Conservation (phyloP, 2,797 vertebrate genomes). For the Urosaurus nigricauda region DNA sequence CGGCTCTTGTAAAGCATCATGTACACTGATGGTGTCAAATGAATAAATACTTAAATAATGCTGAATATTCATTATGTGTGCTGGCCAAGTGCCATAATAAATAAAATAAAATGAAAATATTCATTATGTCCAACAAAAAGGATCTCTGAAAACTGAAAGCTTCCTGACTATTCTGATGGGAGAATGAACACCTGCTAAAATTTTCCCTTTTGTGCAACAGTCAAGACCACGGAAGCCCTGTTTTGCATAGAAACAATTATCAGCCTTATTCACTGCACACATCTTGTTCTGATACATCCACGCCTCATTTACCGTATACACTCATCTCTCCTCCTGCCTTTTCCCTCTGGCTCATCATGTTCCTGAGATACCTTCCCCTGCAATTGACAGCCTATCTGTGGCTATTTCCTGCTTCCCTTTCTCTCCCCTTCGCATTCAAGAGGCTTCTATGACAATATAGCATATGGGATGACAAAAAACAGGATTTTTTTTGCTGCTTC, state of each 20-base stretch:
- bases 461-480: background rate
- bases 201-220: background rate
- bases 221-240: background rate
- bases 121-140: background rate
- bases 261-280: background rate
- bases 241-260: background rate
- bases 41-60: too few relatives aligned
- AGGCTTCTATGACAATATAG: background rate
- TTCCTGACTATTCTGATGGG: background rate
- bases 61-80: background rate
- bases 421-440: background rate
- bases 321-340: background rate
- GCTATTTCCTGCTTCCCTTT: constrained; percentile 13
- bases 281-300: constrained; percentile 4
- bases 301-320: background rate
- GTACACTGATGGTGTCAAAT: too few relatives aligned
- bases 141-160: background rate
- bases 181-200: background rate
- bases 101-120: too few relatives aligned
- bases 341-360: constrained; percentile 19
- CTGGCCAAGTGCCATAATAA: too few relatives aligned
- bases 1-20: too few relatives aligned
- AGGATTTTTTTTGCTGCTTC: background rate
- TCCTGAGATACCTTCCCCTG: constrained; percentile 1
- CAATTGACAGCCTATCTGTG: background rate